phyloP scores from a whole-genome alignment of 2,113 vertebrate species.

The Acanthochromis polyacanthus region DNA sequence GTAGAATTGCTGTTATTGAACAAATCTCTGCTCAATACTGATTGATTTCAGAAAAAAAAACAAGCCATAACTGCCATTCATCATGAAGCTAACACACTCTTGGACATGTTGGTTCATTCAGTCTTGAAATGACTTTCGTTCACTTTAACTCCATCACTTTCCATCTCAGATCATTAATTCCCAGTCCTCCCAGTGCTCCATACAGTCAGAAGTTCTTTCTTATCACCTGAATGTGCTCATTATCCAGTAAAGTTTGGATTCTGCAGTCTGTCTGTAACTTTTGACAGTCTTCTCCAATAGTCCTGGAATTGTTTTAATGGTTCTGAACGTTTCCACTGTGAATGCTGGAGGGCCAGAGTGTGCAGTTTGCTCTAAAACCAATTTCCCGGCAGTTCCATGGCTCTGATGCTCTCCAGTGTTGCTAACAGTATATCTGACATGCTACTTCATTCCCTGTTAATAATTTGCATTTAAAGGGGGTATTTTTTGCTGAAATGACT shows the following conservation, averaged over 20 bases:
- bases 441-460: slow-evolving; percentile 12
- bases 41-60: slow-evolving; percentile 2
- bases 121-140: background rate
- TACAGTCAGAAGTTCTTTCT: background rate
- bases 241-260: slow-evolving; percentile 1
- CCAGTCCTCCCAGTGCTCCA: background rate
- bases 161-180: background rate
- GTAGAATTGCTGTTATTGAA: slow-evolving; percentile 3
- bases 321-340: slow-evolving; percentile 2
- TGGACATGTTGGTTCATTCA: background rate
- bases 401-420: background rate
- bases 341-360: background rate
- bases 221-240: background rate
- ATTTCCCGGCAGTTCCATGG: slow-evolving; percentile 29
- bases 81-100: background rate
- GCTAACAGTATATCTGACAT: slow-evolving; percentile 3
- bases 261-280: background rate
- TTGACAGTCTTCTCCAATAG: background rate
- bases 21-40: background rate
- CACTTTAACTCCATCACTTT: background rate
- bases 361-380: slow-evolving; percentile 25
- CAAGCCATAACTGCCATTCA: background rate
- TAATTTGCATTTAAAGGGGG: slow-evolving; percentile 33
- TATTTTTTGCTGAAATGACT: slow-evolving; percentile 17
- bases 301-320: slow-evolving; percentile 22